These are phyloP conservation scores for Telenomus remus DNA, from an alignment of 1,140 invertebrate genomes.

Conservation along the genomic window DNA sequence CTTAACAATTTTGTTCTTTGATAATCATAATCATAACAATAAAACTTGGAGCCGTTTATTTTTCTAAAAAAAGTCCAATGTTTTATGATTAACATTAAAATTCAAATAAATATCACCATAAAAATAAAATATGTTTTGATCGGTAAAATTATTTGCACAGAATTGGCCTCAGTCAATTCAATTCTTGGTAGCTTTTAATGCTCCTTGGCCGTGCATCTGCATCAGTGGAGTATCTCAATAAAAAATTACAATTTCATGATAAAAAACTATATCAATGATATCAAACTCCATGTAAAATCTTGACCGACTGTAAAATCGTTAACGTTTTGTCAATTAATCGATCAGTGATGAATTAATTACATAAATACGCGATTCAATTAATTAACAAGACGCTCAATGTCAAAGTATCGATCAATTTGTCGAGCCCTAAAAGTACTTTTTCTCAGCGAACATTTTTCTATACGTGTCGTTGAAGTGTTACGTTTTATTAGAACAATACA, in stretches of 20 bases:
- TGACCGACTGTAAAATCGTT: constrained; percentile 19
- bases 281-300: constrained; percentile 23
- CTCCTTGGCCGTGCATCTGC: too few species aligned
- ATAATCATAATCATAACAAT: not conserved
- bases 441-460: constrained; percentile 19
- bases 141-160: constrained; percentile 1
- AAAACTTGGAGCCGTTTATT: not conserved
- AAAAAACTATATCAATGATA: constrained; percentile 18
- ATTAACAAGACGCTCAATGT: constrained; percentile 17
- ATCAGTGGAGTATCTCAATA: constrained; percentile 24
- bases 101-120: not conserved
- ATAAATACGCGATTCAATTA: constrained; percentile 21
- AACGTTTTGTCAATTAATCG: constrained; percentile 18
- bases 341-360: constrained; percentile 16
- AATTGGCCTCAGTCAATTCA: not conserved
- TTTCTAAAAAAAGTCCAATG: not conserved
- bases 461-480: constrained; percentile 23
- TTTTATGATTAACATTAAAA: too few species aligned
- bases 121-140: constrained; percentile 13
- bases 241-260: constrained; percentile 18
- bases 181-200: too few species aligned
- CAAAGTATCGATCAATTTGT: constrained; percentile 14
- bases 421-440: constrained; percentile 10
- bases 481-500: constrained; percentile 1
- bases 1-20: not conserved